These are phyloP conservation scores for Tridacna crocea DNA, from an alignment of 2,888 invertebrate species.

Conservation along the genomic window DNA sequence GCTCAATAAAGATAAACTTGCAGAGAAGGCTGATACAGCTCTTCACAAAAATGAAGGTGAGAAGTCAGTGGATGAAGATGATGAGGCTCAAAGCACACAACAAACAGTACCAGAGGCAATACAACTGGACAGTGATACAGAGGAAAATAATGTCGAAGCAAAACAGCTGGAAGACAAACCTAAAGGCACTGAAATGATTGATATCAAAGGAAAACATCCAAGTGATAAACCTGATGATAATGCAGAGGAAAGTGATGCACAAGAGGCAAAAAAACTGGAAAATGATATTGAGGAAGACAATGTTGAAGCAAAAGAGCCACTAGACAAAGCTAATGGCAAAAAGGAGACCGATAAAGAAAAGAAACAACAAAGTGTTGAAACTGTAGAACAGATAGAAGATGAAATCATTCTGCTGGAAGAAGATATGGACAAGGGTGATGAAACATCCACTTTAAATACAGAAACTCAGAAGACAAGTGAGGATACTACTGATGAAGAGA, in stretches of 20 bases:
- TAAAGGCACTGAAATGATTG: background rate
- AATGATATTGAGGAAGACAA: background rate
- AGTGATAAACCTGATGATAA: conserved; percentile 9
- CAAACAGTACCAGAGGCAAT: conserved; percentile 1
- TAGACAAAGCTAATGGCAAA: conserved; percentile 2
- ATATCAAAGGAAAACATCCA: background rate
- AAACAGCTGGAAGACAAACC: background rate
- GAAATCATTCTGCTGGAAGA: conserved; percentile 3
- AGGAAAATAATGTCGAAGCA: background rate
- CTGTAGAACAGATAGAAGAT: background rate
- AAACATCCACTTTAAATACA: too few species aligned
- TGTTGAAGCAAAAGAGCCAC: background rate
- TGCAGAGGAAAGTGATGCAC: conserved; percentile 21
- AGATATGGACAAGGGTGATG: background rate
- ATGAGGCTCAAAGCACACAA: background rate
- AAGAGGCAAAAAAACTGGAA: conserved; percentile 22
- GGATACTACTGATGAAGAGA: conserved; percentile 2
- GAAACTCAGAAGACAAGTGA: too few species aligned
- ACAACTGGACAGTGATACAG: background rate
- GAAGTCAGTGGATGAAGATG: background rate
- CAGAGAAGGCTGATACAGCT: background rate
- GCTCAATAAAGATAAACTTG: too few species aligned
- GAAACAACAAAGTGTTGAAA: background rate
- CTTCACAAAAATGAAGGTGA: background rate
- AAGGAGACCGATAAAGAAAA: background rate